Conservation (phyloP, 2,888 invertebrate species). For the Mantis religiosa region DNA sequence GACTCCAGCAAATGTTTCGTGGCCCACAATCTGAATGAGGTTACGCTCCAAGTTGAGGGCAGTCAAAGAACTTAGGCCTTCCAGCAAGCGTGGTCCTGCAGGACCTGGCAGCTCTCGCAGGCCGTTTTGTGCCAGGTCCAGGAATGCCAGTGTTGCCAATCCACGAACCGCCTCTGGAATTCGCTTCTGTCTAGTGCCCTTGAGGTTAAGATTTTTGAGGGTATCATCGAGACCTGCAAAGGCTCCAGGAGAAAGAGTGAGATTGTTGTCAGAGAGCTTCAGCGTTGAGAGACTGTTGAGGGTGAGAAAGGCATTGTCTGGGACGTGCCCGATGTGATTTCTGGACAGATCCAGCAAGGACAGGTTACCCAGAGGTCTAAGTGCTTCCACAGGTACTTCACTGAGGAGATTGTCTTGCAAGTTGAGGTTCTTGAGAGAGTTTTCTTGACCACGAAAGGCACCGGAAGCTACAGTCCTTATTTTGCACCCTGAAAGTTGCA, state of each 20-base stretch:
- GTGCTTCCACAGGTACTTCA: conserved; percentile 70
- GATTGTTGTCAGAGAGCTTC: conserved; percentile 83
- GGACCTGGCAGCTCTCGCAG: conserved; percentile 74
- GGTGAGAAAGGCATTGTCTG: conserved; percentile 71
- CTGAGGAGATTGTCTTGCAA: conserved; percentile 73
- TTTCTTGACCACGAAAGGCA: conserved; percentile 81
- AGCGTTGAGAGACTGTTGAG: conserved; percentile 71
- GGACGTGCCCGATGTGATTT: conserved; percentile 68
- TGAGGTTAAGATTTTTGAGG: conserved; percentile 83
- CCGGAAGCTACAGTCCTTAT: conserved; percentile 65
- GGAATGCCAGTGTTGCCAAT: conserved; percentile 74
- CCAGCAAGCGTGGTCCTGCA: conserved; percentile 63
- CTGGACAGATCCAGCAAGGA: conserved; percentile 80
- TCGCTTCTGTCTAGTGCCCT: conserved; percentile 75
- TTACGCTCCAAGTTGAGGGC: conserved; percentile 86
- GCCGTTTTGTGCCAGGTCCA: conserved; percentile 86
- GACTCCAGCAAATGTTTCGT: conserved; percentile 74
- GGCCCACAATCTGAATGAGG: conserved; percentile 71
- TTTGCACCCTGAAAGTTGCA: conserved; percentile 80
- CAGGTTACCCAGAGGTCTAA: conserved; percentile 64
- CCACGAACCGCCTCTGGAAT: conserved; percentile 77
- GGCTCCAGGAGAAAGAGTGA: conserved; percentile 65
- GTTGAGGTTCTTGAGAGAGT: conserved; percentile 75
- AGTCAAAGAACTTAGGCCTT: conserved; percentile 75
- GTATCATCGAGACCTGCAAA: conserved; percentile 76